These are phyloP conservation scores for Eupeodes luniger DNA, from an alignment of 2,888 invertebrate genomes.

Conservation along the genomic window DNA sequence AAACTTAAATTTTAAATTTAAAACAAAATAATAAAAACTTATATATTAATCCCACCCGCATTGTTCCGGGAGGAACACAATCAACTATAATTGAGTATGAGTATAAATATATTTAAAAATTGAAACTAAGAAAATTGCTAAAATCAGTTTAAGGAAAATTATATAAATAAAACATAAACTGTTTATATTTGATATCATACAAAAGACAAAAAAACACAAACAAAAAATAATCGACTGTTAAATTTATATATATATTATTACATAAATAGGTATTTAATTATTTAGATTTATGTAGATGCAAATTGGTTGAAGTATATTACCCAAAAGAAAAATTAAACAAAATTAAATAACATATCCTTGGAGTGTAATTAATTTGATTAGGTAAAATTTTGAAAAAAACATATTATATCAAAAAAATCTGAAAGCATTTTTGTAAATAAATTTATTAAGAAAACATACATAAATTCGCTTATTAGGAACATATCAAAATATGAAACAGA, in stretches of 20 bases:
- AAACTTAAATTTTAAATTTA: background rate
- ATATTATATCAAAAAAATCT: background rate
- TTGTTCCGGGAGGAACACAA: conserved; percentile 71
- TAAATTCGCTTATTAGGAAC: background rate
- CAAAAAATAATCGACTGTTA: conserved; percentile 60
- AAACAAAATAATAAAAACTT: background rate
- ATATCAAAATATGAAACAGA: background rate
- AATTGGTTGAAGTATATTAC: conserved; percentile 52
- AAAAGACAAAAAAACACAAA: conserved; percentile 21
- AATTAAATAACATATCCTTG: conserved; percentile 43
- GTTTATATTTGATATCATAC: conserved; percentile 69
- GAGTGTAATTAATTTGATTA: conserved; percentile 49
- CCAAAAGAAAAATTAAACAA: background rate
- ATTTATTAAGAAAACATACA: background rate
- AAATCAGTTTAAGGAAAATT: conserved; percentile 35
- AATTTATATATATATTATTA: conserved; percentile 53
- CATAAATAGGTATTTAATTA: conserved; percentile 23
- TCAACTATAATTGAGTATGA: conserved; percentile 63
- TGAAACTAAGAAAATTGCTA: conserved; percentile 43
- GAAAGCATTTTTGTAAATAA: conserved; percentile 26
- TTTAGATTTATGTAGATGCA: background rate
- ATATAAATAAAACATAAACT: conserved; percentile 40
- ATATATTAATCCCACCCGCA: conserved; percentile 66
- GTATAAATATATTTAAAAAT: conserved; percentile 13
- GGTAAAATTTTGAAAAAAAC: conserved; percentile 7